phyloP scores from a whole-genome alignment of 1,140 invertebrate genomes.

The Cephus cinctus region DNA sequence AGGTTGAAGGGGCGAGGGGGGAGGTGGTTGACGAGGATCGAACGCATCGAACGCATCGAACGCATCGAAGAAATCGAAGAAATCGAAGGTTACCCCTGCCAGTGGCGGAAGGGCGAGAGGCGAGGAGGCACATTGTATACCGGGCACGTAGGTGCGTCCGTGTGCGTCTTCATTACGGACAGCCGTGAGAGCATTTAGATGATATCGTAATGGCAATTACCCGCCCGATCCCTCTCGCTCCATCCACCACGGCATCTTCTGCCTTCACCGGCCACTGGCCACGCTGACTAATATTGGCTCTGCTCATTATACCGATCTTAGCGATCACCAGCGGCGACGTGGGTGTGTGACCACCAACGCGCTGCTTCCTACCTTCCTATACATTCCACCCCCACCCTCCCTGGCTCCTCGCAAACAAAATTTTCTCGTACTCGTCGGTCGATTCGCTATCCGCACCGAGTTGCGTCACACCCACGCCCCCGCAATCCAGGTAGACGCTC shows the following conservation, averaged over 20 bases:
- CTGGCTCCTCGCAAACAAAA: too few relatives aligned
- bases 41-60: too few relatives aligned
- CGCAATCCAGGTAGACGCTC: too few relatives aligned
- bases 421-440: too few relatives aligned
- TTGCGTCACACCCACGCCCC: too few relatives aligned
- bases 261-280: conserved; percentile 25
- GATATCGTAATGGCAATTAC: conserved; percentile 47
- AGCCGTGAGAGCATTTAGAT: conserved; percentile 46
- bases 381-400: neutral
- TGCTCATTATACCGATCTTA: conserved; percentile 31
- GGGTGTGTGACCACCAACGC: conserved; percentile 34
- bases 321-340: conserved; percentile 27
- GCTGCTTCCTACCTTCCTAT: conserved; percentile 4
- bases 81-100: too few relatives aligned
- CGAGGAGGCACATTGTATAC: too few relatives aligned
- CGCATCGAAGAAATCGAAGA: too few relatives aligned
- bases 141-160: conserved; percentile 11
- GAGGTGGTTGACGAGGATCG: too few relatives aligned
- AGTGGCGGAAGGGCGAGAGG: too few relatives aligned
- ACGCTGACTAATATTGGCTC: conserved; percentile 38
- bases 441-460: too few relatives aligned
- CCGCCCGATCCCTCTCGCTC: conserved; percentile 24
- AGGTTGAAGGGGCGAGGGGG: conserved; percentile 19
- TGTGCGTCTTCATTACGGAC: conserved; percentile 43
- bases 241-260: conserved; percentile 18